A percentile compares a stretch with the other conserved stretches of the same genome.
phyloP scores from a whole-genome alignment of 2,113 vertebrate genomes.

The Rafetus swinhoei region DNA sequence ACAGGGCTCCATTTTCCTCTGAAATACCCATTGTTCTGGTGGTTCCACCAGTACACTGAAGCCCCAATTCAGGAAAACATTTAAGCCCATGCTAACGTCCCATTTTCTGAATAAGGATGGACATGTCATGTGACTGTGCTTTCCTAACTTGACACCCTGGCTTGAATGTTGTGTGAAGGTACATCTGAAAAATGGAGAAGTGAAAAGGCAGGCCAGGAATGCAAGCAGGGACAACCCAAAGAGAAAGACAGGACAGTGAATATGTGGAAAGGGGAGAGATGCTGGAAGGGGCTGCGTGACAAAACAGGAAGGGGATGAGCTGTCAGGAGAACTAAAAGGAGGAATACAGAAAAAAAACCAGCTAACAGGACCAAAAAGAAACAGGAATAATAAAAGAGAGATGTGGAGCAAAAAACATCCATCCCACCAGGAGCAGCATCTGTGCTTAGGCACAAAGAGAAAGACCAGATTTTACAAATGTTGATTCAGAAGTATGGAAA shows the following conservation, averaged over 20 bases:
- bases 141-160: neutral
- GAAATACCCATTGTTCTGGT: neutral
- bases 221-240: neutral
- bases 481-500: neutral
- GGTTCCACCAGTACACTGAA: neutral
- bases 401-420: neutral
- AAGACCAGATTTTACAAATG: neutral
- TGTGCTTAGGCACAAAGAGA: neutral
- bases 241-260: neutral
- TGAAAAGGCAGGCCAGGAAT: neutral
- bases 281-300: neutral
- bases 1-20: neutral
- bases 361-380: neutral
- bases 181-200: fast-evolving
- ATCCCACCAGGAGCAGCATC: neutral
- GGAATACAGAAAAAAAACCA: neutral
- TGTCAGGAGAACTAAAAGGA: neutral
- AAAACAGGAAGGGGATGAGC: neutral
- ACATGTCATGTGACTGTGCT: neutral
- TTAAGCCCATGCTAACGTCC: neutral
- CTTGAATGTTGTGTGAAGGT: neutral
- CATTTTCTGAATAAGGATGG: neutral
- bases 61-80: neutral
- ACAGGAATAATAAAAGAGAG: neutral
- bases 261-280: neutral